Conservation (phyloP, 2,113 vertebrate species). For the Psammodynastes pulverulentus region DNA sequence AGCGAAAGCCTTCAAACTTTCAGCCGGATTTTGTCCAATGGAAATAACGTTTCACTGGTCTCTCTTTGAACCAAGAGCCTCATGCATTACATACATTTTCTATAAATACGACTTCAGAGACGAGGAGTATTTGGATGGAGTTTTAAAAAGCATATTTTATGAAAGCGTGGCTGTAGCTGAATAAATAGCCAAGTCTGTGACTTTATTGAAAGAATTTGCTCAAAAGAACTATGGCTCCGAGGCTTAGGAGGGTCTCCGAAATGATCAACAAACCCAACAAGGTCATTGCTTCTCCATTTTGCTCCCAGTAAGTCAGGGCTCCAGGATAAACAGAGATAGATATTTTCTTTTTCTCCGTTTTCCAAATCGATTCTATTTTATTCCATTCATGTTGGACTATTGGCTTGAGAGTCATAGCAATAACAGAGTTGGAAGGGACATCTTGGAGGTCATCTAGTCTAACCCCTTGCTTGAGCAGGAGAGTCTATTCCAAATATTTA, state of each 20-base stretch:
- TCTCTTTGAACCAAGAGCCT: constrained; percentile 31
- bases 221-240: constrained; percentile 15
- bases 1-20: constrained; percentile 9
- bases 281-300: not conserved
- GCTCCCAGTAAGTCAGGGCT: not conserved
- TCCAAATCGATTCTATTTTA: not conserved
- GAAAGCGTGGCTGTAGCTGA: constrained; percentile 15
- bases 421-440: too few relatives aligned
- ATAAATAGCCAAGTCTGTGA: constrained; percentile 14
- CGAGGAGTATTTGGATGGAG: not conserved
- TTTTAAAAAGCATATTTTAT: not conserved
- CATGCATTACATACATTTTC: constrained; percentile 29
- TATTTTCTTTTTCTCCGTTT: not conserved
- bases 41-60: constrained; percentile 37
- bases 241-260: constrained; percentile 14
- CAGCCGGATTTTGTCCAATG: constrained; percentile 18
- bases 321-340: constrained; percentile 22
- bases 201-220: constrained; percentile 23
- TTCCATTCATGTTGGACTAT: not conserved
- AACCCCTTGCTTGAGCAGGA: too few relatives aligned
- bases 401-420: too few relatives aligned
- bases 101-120: constrained; percentile 38
- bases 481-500: too few relatives aligned
- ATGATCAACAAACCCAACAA: rapidly evolving
- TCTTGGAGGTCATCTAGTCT: too few relatives aligned